A percentile compares a stretch with the other conserved stretches of the same genome.
These are phyloP conservation scores for Pollenia griseotomentosa DNA, from an alignment of 2,888 invertebrate species.

Conservation along the genomic window DNA sequence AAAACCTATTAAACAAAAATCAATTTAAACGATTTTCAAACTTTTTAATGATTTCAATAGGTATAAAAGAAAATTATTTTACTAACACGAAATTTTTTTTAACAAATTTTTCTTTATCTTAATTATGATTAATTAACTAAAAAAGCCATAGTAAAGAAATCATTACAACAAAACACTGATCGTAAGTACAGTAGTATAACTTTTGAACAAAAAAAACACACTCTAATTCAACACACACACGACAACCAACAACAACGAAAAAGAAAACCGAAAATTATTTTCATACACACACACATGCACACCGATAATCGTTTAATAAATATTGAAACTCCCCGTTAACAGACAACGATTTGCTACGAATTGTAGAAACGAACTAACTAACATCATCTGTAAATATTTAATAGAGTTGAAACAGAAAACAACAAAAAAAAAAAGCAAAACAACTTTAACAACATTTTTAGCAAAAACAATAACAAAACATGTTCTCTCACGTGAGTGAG, in stretches of 20 bases:
- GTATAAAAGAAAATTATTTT: background rate
- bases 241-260: background rate
- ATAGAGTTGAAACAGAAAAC: conserved; percentile 48
- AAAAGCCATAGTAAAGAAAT: conserved; percentile 38
- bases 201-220: conserved; percentile 56
- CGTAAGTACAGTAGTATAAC: conserved; percentile 45
- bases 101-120: conserved; percentile 21
- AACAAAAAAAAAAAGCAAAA: conserved; percentile 44
- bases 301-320: conserved; percentile 2
- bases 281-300: conserved; percentile 9
- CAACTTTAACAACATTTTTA: conserved; percentile 30
- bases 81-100: background rate
- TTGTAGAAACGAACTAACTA: conserved; percentile 62
- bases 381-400: conserved; percentile 55
- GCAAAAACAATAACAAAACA: conserved; percentile 32
- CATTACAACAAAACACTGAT: conserved; percentile 43
- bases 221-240: conserved; percentile 57
- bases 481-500: conserved; percentile 55
- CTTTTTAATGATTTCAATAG: no score
- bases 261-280: conserved; percentile 26
- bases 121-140: conserved; percentile 39
- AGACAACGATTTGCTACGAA: conserved; percentile 66
- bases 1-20: no score
- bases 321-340: conserved; percentile 55
- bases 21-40: no score